phyloP scores from a whole-genome alignment of 1,140 invertebrate species.

The Pantala flavescens region DNA sequence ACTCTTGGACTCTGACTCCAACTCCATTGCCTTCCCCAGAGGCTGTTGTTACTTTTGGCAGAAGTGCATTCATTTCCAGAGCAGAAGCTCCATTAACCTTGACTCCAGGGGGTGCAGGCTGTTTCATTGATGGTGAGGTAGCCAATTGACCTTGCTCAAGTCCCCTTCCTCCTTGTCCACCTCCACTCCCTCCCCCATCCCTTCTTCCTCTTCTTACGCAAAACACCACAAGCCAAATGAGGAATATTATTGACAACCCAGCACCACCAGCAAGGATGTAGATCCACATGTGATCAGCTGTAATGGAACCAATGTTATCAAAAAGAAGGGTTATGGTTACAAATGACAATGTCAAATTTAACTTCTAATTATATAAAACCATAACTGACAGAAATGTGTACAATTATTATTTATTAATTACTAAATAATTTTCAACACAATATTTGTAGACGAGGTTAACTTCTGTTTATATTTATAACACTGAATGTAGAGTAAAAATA shows the following conservation, averaged over 20 bases:
- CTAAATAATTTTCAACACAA: too few species aligned
- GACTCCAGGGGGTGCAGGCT: constrained; percentile 22
- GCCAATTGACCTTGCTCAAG: constrained; percentile 28
- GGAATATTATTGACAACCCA: constrained; percentile 33
- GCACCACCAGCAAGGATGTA: constrained; percentile 44
- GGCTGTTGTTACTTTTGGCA: constrained; percentile 44
- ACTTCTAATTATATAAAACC: too few species aligned
- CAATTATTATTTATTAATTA: too few species aligned
- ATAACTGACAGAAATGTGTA: too few species aligned
- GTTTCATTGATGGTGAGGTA: constrained; percentile 25
- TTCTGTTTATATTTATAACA: too few species aligned
- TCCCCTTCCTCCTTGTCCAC: constrained; percentile 17
- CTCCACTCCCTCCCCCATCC: constrained; percentile 17
- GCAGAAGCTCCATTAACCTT: constrained; percentile 19
- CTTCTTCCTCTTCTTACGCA: constrained; percentile 29
- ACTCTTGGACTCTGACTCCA: constrained; percentile 48
- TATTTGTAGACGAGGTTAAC: too few species aligned
- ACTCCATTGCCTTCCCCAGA: constrained; percentile 39
- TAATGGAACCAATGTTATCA: constrained; percentile 18
- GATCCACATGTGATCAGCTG: constrained; percentile 42
- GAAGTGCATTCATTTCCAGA: constrained; percentile 61
- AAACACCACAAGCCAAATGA: constrained; percentile 38
- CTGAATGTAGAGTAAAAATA: too few species aligned
- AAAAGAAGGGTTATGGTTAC: too few species aligned
- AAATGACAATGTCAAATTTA: too few species aligned